Conservation (phyloP, 2,797 vertebrate species). For the Poeciliopsis infans region DNA sequence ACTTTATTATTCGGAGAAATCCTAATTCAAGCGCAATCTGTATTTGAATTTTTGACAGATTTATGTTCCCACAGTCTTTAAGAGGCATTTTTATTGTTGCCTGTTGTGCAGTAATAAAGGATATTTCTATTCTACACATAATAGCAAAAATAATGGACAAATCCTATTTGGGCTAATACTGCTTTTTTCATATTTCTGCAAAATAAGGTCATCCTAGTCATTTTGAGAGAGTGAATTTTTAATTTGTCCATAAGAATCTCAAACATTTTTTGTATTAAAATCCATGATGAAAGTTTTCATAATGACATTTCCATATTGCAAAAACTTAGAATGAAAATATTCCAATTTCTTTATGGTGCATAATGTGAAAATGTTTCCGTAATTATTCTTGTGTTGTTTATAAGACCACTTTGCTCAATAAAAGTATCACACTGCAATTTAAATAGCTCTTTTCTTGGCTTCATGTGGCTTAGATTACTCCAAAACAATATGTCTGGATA, state of each 20-base stretch:
- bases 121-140: not conserved
- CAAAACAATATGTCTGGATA: not conserved
- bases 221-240: not conserved
- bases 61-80: conserved; percentile 3
- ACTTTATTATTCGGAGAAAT: conserved; percentile 53
- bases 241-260: not conserved
- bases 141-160: not conserved
- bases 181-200: not conserved
- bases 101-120: no score
- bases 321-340: not conserved
- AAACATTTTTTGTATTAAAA: not conserved
- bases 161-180: not conserved
- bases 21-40: not conserved
- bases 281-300: not conserved
- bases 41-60: conserved; percentile 13
- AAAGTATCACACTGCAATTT: not conserved
- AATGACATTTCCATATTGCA: not conserved
- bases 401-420: not conserved
- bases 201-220: not conserved
- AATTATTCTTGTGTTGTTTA: not conserved
- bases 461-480: not conserved
- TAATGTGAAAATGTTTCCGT: not conserved
- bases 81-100: not conserved
- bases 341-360: not conserved
- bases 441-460: not conserved